These are phyloP conservation scores for Chaetoderma sp. DNA, from an alignment of 2,888 invertebrate genomes.

Conservation along the genomic window DNA sequence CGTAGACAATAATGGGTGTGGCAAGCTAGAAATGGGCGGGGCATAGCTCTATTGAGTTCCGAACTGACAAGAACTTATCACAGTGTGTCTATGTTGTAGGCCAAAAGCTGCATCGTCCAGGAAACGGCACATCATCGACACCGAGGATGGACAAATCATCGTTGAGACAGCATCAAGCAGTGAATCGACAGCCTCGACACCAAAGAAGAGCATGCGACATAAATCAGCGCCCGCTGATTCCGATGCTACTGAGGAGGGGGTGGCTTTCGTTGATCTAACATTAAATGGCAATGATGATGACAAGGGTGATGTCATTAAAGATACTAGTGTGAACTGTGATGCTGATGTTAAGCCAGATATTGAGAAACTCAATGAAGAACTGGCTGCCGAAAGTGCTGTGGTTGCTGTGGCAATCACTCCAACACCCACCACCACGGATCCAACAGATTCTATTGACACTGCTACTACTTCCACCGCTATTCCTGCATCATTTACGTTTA, in stretches of 20 bases:
- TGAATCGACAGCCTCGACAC: background rate
- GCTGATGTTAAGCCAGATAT: conserved; percentile 22
- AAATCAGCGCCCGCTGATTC: background rate
- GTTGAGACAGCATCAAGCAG: conserved; percentile 37
- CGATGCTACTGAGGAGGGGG: conserved; percentile 1
- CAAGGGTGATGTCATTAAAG: background rate
- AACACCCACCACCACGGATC: background rate
- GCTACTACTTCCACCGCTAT: too few species aligned
- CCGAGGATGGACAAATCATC: conserved; percentile 48
- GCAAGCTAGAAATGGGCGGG: too few species aligned
- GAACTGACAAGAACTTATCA: too few species aligned
- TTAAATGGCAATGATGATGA: conserved; percentile 27
- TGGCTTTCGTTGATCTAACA: conserved; percentile 39
- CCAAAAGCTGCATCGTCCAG: background rate
- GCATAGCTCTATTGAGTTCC: too few species aligned
- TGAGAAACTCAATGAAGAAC: conserved; percentile 13
- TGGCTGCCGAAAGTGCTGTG: background rate
- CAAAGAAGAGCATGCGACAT: background rate
- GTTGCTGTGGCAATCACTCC: too few species aligned
- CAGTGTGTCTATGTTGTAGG: too few species aligned
- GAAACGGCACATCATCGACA: conserved; percentile 37
- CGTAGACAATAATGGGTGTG: too few species aligned
- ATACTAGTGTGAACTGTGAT: background rate
- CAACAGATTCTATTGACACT: background rate
- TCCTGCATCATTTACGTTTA: too few species aligned